Evolutionary conservation across 2,113 vertebrate genomes (phyloP).

Genomic region (Nanger granti): DNA sequence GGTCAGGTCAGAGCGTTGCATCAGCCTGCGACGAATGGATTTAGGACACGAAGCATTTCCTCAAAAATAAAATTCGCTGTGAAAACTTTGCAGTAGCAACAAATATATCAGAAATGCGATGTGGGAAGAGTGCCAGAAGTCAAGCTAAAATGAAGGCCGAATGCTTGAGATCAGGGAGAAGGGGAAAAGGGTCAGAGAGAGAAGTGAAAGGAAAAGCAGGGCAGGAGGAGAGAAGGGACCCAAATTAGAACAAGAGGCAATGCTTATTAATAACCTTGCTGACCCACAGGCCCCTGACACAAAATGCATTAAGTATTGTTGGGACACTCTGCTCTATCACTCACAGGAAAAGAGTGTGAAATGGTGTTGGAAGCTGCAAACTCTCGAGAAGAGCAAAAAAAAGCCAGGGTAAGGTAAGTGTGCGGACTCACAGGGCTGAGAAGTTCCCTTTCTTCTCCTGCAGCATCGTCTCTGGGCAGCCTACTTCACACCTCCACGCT

Average conservation of each 20-base stretch:
- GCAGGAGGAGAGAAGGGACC: slow-evolving; percentile 46
- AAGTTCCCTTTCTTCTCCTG: accelerated
- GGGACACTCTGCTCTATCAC: slow-evolving; percentile 46
- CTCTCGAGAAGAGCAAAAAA: not conserved
- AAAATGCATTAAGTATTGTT: slow-evolving; percentile 55
- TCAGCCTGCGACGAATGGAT: not conserved
- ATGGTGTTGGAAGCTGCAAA: not conserved
- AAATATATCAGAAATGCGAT: not conserved
- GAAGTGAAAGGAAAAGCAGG: slow-evolving; percentile 57
- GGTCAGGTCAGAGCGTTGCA: not conserved
- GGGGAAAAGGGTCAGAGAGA: slow-evolving; percentile 42
- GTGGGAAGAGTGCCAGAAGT: not conserved
- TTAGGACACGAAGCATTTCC: not conserved
- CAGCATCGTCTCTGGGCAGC: not conserved
- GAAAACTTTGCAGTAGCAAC: not conserved
- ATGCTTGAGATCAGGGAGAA: not conserved
- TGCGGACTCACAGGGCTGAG: not conserved
- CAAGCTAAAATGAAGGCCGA: not conserved
- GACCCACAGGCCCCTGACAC: slow-evolving; percentile 68
- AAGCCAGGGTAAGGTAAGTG: not conserved
- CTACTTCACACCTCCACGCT: accelerated
- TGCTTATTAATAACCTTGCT: slow-evolving; percentile 71
- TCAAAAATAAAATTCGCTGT: slow-evolving; percentile 17
- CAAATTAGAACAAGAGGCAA: slow-evolving; percentile 63
- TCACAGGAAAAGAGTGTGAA: slow-evolving; percentile 15